phyloP scores from a whole-genome alignment of 1,140 invertebrate genomes.

The Cephus cinctus region DNA sequence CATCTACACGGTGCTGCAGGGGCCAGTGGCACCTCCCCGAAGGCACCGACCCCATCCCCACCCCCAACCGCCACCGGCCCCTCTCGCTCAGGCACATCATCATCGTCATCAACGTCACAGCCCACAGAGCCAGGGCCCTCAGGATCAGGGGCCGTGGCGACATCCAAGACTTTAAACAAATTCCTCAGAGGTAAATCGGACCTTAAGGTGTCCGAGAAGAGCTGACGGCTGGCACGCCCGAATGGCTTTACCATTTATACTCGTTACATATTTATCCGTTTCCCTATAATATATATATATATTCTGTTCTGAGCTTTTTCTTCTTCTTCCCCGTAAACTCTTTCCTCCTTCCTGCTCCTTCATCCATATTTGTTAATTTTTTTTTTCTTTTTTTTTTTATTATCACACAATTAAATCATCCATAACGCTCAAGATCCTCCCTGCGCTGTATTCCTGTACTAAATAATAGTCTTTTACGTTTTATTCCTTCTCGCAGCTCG shows the following conservation, averaged over 20 bases:
- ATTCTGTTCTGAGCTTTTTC: slow-evolving; percentile 16
- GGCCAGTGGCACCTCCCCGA: slow-evolving; percentile 47
- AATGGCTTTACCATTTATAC: slow-evolving; percentile 43
- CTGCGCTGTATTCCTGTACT: no score
- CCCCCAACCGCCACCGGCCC: slow-evolving; percentile 27
- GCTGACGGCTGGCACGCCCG: slow-evolving; percentile 35
- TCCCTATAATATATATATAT: slow-evolving; percentile 13
- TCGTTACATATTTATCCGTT: slow-evolving; percentile 8
- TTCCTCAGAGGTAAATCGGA: slow-evolving; percentile 50
- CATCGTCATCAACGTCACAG: slow-evolving; percentile 31
- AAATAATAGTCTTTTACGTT: no score
- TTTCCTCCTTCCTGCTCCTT: slow-evolving; percentile 18
- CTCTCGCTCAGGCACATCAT: slow-evolving; percentile 24
- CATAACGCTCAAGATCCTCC: no score
- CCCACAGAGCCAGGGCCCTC: slow-evolving; percentile 27
- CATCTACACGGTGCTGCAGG: slow-evolving; percentile 46
- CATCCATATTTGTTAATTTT: no score
- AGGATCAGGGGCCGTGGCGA: slow-evolving; percentile 39
- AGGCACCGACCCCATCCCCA: slow-evolving; percentile 44
- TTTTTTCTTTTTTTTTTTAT: slow-evolving; percentile 4
- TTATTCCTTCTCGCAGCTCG: background rate
- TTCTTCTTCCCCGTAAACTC: slow-evolving; percentile 19
- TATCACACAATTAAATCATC: slow-evolving; percentile 19
- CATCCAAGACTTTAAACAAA: slow-evolving; percentile 52
- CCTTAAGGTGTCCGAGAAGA: slow-evolving; percentile 30